Evolutionary conservation across 92 coral and sea anemone species (phyloP).

Genomic region (Chrysogorgia sp.): DNA sequence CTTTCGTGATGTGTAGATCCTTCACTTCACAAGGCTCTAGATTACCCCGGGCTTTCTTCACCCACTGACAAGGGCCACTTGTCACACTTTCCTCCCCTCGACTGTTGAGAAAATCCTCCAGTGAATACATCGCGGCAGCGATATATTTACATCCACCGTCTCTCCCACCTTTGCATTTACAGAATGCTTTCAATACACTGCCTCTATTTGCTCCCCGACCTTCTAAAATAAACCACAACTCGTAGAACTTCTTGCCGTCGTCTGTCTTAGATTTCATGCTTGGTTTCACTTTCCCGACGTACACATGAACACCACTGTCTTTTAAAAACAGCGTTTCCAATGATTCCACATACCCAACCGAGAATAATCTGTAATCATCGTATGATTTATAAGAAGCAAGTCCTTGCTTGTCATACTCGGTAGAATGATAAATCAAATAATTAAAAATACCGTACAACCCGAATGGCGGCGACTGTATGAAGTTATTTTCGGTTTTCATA

Average conservation of each 20-base stretch:
- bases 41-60: too few relatives aligned
- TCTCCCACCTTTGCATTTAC: slow-evolving; percentile 27
- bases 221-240: slow-evolving; percentile 24
- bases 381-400: slow-evolving; percentile 25
- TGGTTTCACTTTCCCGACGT: slow-evolving; percentile 59
- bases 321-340: slow-evolving; percentile 58
- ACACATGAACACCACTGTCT: slow-evolving; percentile 63
- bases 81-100: slow-evolving; percentile 28
- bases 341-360: slow-evolving; percentile 66
- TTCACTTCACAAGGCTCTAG: slow-evolving; percentile 8
- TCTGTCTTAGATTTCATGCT: slow-evolving; percentile 57
- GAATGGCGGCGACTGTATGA: too few relatives aligned
- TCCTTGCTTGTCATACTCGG: slow-evolving; percentile 34
- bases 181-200: not conserved
- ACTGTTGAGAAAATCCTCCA: slow-evolving; percentile 11
- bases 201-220: slow-evolving; percentile 29
- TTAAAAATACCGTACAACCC: too few relatives aligned
- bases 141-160: slow-evolving; percentile 29
- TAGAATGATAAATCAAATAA: too few relatives aligned
- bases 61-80: slow-evolving; percentile 33
- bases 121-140: slow-evolving; percentile 29
- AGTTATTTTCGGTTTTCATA: too few relatives aligned
- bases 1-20: not conserved
- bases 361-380: slow-evolving; percentile 51
- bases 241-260: slow-evolving; percentile 11